Evolutionary conservation across 2,113 vertebrate genomes (phyloP).

Genomic region (Bujurquina vittata): DNA sequence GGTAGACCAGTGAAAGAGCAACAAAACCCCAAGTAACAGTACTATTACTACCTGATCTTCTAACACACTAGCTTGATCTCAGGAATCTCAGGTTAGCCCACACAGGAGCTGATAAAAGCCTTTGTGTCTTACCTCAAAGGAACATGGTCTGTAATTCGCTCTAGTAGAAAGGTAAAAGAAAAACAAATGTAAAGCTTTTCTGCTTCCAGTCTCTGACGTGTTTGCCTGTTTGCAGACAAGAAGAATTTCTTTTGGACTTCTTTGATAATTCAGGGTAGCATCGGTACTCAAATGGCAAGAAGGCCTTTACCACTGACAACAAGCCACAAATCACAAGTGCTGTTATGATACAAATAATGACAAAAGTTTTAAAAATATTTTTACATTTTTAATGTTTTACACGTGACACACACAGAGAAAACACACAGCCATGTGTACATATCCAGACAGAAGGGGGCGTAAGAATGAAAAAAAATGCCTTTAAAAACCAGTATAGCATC

Average conservation of each 20-base stretch:
- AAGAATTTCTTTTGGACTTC: conserved; percentile 8
- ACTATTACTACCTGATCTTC: conserved; percentile 20
- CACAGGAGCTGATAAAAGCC: conserved; percentile 46
- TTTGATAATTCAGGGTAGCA: conserved; percentile 28
- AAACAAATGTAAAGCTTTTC: conserved; percentile 33
- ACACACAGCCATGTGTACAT: neutral
- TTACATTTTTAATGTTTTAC: neutral
- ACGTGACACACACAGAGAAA: neutral
- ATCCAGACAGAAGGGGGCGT: neutral
- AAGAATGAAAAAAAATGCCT: neutral
- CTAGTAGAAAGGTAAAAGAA: neutral
- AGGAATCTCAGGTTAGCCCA: conserved; percentile 40
- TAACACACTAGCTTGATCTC: conserved; percentile 23
- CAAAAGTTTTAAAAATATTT: neutral
- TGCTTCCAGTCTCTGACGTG: neutral
- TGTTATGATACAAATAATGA: neutral
- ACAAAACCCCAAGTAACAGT: conserved; percentile 28
- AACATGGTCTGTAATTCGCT: neutral
- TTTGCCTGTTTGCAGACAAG: neutral
- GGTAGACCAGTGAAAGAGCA: conserved; percentile 19
- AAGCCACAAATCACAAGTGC: conserved; percentile 30
- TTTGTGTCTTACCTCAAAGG: conserved; percentile 23
- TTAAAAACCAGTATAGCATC: neutral
- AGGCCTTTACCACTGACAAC: conserved; percentile 41
- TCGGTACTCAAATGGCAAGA: neutral